Conservation (phyloP, 2,888 invertebrate species). For the Masnerella sp. region DNA sequence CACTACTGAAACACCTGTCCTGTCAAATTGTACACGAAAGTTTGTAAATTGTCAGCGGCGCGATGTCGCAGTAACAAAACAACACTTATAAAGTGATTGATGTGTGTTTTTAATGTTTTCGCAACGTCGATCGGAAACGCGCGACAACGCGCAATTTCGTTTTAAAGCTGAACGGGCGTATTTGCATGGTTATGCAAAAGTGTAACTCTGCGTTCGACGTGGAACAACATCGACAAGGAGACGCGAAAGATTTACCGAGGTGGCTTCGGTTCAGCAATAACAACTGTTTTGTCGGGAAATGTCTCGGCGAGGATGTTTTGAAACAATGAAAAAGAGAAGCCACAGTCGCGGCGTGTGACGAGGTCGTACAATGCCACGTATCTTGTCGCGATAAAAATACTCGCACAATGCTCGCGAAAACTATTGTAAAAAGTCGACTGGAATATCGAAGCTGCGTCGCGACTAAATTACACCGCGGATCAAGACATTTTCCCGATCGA, state of each 20-base stretch:
- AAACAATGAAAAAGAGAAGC: constrained; percentile 52
- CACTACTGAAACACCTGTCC: no score
- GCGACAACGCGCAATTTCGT: constrained; percentile 39
- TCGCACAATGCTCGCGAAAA: constrained; percentile 28
- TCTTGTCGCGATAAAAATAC: constrained; percentile 46
- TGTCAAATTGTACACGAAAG: neutral
- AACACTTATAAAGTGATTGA: constrained; percentile 34
- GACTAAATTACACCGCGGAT: constrained; percentile 18
- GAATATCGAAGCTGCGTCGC: constrained; percentile 22
- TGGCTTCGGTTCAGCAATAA: constrained; percentile 65
- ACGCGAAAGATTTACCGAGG: constrained; percentile 55
- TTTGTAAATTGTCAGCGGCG: neutral
- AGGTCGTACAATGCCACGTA: constrained; percentile 46
- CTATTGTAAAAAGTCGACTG: constrained; percentile 32
- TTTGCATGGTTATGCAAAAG: constrained; percentile 47
- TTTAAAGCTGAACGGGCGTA: constrained; percentile 28
- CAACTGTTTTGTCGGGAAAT: constrained; percentile 64
- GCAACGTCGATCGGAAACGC: constrained; percentile 3
- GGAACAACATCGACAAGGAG: constrained; percentile 44
- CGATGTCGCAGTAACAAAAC: neutral
- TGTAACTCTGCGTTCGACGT: constrained; percentile 45
- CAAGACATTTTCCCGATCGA: constrained; percentile 7
- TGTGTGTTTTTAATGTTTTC: constrained; percentile 47
- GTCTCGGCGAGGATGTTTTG: constrained; percentile 58
- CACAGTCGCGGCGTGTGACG: constrained; percentile 33